phyloP scores from a whole-genome alignment of 2,888 invertebrate genomes.

The Tachystola acroxantha region DNA sequence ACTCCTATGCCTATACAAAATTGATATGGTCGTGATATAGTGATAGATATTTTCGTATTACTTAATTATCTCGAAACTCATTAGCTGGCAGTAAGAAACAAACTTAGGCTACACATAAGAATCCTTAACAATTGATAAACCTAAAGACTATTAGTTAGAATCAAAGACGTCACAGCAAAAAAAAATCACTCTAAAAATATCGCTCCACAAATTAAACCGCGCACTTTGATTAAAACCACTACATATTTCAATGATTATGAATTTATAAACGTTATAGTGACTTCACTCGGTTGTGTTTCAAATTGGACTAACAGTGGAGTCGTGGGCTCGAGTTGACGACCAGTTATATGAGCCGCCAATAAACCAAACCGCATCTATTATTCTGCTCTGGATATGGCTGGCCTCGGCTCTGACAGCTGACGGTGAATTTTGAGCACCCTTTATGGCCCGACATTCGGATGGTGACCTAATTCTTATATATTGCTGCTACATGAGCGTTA shows the following conservation, averaged over 20 bases:
- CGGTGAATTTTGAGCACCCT: conserved; percentile 62
- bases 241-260: conserved; percentile 12
- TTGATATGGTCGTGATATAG: too few species aligned
- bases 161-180: too few species aligned
- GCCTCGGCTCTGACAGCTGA: conserved; percentile 50
- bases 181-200: too few species aligned
- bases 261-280: conserved; percentile 33
- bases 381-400: conserved; percentile 36
- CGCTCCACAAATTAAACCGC: too few species aligned
- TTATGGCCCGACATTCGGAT: conserved; percentile 53
- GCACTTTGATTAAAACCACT: too few species aligned
- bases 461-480: conserved; percentile 49
- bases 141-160: too few species aligned
- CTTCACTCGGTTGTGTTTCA: conserved; percentile 67
- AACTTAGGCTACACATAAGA: too few species aligned
- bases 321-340: conserved; percentile 35
- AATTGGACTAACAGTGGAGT: conserved; percentile 64
- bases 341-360: conserved; percentile 72
- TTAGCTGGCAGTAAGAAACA: too few species aligned
- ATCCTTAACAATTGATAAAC: too few species aligned
- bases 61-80: too few species aligned
- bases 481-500: conserved; percentile 32
- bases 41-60: too few species aligned
- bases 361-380: conserved; percentile 75
- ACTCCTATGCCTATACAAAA: too few species aligned